Evolutionary conservation across 2,888 invertebrate species (phyloP), one percentile per base, ranked within the genome.

Genomic region (Timema cristinae): DNA sequence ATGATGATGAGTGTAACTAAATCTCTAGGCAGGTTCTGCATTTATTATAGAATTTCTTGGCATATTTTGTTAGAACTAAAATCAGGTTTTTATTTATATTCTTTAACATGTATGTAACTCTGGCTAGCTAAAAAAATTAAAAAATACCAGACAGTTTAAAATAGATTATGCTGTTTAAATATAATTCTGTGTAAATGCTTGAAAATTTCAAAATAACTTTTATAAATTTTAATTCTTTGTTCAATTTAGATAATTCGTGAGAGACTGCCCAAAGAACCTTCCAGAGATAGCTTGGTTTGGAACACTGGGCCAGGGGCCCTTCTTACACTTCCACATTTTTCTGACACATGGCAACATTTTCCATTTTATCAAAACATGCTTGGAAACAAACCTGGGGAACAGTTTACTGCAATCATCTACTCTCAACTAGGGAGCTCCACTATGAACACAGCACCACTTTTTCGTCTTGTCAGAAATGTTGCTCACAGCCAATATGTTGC

Each of bases 221-320:
- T 32, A 2, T 32, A 32, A 32, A 32, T 32, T 32, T 32, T 32
- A 32, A 32, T 32, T 32, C 32, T 32, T 32, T 32, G 32, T 32
- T 32, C 32, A 32, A 32, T 32, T 32, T 32, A 97, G 94, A 94
- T 95, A 80, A 89, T 98, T 79, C 88, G 93, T 76, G 96, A 96
- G 83, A 89, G 97, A 76, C 87, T 97, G 77, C 90, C 92, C 72
- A 88, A 89, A 79, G 90, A 91, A 79, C 89, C 91, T 73, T 79
- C 81, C 48, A 89, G 94, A 74, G 92, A 94, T 79, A 91, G 91
- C 75, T 85, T 91, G 70, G 87, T 94, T 73, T 97, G 97, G 97
- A 98, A 98, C 82, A 88, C 89, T 71, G 87, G 90, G 75, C 97
- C 97, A 6, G 97, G 97, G 73, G 95, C 94, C 67, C 84, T 96